Percentiles rank a stretch among this genome's conserved stretches.
Evolutionary conservation across 1,140 invertebrate genomes (phyloP).

Genomic region (Leucophenga varia): DNA sequence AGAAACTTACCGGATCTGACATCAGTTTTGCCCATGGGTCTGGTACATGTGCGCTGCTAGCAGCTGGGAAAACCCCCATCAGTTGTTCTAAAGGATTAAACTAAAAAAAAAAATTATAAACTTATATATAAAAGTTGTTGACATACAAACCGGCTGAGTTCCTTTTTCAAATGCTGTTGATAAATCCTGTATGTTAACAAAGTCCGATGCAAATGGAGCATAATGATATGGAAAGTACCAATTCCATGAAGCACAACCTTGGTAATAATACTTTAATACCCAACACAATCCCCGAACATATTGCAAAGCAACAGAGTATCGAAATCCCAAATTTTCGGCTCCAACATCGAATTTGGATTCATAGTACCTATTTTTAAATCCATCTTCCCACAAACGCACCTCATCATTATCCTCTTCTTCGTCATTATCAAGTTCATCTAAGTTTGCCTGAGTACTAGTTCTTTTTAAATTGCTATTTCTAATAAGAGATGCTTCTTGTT

Average conservation of each 20-base stretch:
- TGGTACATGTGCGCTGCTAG: conserved; percentile 91
- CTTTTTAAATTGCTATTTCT: conserved; percentile 61
- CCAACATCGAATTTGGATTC: conserved; percentile 94
- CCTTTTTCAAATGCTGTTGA: conserved; percentile 85
- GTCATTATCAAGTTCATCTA: conserved; percentile 51
- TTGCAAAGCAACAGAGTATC: conserved; percentile 87
- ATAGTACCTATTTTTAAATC: conserved; percentile 98
- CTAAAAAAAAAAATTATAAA: conserved; percentile 57
- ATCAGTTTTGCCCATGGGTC: conserved; percentile 92
- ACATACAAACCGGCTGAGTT: conserved; percentile 76
- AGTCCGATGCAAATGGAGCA: conserved; percentile 99
- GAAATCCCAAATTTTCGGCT: conserved; percentile 79
- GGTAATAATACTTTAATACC: conserved; percentile 98
- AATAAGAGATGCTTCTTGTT: conserved; percentile 71
- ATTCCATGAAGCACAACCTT: conserved; percentile 99
- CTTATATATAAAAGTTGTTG: neutral
- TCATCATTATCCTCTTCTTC: conserved; percentile 84
- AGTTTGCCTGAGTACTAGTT: conserved; percentile 26
- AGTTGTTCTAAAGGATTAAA: conserved; percentile 97
- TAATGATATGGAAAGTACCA: conserved; percentile 99
- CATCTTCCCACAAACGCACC: conserved; percentile 95
- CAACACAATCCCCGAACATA: conserved; percentile 96
- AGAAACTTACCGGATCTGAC: conserved; percentile 79
- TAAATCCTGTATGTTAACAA: conserved; percentile 85
- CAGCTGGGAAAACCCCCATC: conserved; percentile 99